Conservation (phyloP, 2,113 vertebrate genomes). For the Apistogramma diplotaenia region DNA sequence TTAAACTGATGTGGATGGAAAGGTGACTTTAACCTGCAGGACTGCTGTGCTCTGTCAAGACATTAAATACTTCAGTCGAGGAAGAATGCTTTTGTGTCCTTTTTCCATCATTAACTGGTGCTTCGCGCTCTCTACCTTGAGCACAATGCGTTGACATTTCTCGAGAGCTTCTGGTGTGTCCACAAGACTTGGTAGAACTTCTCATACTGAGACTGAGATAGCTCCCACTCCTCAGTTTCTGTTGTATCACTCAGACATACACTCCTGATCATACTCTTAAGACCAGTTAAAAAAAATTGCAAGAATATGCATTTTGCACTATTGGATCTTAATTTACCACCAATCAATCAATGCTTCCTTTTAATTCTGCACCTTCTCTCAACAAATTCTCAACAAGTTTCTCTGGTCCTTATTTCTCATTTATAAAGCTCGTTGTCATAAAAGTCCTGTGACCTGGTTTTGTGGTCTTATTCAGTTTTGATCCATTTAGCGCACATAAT, state of each 20-base stretch:
- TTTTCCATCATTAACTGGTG: background rate
- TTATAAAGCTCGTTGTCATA: background rate
- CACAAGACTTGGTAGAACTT: constrained; percentile 82
- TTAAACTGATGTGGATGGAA: constrained; percentile 35
- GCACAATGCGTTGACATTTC: constrained; percentile 68
- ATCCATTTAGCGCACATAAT: background rate
- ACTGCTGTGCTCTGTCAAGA: constrained; percentile 59
- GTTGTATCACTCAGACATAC: background rate
- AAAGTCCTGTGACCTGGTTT: background rate
- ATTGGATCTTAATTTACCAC: no score
- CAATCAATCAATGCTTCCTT: background rate
- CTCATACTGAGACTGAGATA: constrained; percentile 44
- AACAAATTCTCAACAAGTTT: background rate
- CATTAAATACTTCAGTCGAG: constrained; percentile 78
- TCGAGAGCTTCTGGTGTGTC: constrained; percentile 69
- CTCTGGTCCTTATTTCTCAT: background rate
- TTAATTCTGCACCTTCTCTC: background rate
- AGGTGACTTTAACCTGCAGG: constrained; percentile 33
- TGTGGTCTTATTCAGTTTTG: background rate
- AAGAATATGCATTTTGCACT: no score
- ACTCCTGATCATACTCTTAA: no score
- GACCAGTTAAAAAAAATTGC: no score
- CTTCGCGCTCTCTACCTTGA: constrained; percentile 72
- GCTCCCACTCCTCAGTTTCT: constrained; percentile 55
- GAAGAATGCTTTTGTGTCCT: background rate